phyloP scores from a whole-genome alignment of 2,888 invertebrate species.

The Drosophila neotestacea region DNA sequence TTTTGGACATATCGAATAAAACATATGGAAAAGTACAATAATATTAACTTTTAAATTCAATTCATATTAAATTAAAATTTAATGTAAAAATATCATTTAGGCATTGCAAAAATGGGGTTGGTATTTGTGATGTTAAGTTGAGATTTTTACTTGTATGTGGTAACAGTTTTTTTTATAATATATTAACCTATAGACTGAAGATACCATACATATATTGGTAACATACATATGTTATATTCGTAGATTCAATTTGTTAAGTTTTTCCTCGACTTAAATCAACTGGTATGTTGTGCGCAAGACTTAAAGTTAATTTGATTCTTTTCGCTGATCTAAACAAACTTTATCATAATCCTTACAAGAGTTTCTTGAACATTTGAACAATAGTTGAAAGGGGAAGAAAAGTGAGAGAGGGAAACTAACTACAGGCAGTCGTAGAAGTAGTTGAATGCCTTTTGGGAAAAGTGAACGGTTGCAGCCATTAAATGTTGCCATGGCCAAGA shows the following conservation, averaged over 20 bases:
- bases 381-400: not conserved
- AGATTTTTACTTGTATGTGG: too few relatives aligned
- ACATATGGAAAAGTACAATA: too few relatives aligned
- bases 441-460: not conserved
- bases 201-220: too few relatives aligned
- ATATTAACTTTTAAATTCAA: too few relatives aligned
- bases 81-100: too few relatives aligned
- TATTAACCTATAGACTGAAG: too few relatives aligned
- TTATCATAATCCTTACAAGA: constrained; percentile 30
- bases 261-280: not conserved
- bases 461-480: constrained; percentile 32
- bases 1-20: too few relatives aligned
- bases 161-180: too few relatives aligned
- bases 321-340: constrained; percentile 14
- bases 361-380: constrained; percentile 16
- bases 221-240: not conserved
- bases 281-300: not conserved
- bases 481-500: constrained; percentile 10
- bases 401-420: not conserved
- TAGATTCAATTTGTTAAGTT: not conserved
- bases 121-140: too few relatives aligned
- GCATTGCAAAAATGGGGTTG: too few relatives aligned
- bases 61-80: too few relatives aligned
- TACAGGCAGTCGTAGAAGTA: constrained; percentile 1
- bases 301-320: not conserved